Evolutionary conservation across 1,140 invertebrate genomes (phyloP), one percentile per base, ranked within the genome.

Genomic region (Steinernema feltiae): DNA sequence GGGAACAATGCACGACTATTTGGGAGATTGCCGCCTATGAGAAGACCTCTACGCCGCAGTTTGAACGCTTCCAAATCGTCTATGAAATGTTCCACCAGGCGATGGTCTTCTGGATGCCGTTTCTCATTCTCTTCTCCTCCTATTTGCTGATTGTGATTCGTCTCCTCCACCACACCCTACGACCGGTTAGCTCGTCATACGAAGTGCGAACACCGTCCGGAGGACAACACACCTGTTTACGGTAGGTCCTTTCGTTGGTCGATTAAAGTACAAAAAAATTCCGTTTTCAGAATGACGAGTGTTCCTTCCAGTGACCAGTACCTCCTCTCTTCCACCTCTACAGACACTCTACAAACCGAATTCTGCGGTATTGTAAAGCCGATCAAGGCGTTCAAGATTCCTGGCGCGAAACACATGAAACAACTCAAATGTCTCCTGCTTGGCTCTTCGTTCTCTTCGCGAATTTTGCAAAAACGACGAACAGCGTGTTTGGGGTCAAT

Each of bases 41-140:
- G 17, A 41, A 30, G 29, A 32, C n/a, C 46, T 72, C 30, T 70
- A 46, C 75, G 79, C 78, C 48, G n/a, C 32, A 30, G 30, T 69
- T 69, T 32, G 70, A 76, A 30, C 27, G 27, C 21, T 76, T 71
- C 27, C 72, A 82, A 32, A n/a, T 83, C 27, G 41, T 69, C 48
- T 83, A 83, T 72, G 82, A 83, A 53, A 53, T 83, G 21, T 70
- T 21, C 17, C 73, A 80, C 30, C 73, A 76, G 30, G 74, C 76
- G 1, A 41, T 76, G 17, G 82, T 84, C n/a, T 83, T 83, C 72
- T 81, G 80, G 71, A 80, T 84, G 46, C 82, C 82, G 3, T 83
- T 84, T 35, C 69, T 80, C 41, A 73, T 77, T 17, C 53, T 83
- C 15, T 32, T 79, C 53, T 32, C 70, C 48, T 84, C 82, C 7